Base-by-base conservation (phyloP, 1,140 invertebrate species). In the Drosophila kurseongensis region DNA sequence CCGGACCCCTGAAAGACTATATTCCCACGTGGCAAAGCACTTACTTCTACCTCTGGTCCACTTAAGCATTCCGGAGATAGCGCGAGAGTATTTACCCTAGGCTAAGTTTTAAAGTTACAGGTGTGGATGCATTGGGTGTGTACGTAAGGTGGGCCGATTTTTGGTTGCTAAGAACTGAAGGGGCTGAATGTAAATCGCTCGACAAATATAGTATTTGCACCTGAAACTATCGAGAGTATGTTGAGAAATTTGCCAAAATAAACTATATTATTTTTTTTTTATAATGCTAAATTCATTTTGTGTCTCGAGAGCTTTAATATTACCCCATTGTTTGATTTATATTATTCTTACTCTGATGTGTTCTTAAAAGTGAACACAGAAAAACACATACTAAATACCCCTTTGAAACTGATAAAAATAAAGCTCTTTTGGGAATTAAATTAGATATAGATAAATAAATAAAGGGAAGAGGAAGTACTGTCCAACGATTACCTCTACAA, bases 11-110 rank as follows among this genome's bases (percentile, higher is more conserved):
- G 16, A 93, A 94, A 79, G 95, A 96, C 78, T 97, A 97, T 92
- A 93, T 98, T 73, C 96, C 96, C 58, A 94, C 96, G 79, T 97
- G 96, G 96, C 97, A 98, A 92, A 95, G 94, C 67, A 97, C 95
- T 32, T 98, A 98, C 91, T 98, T 97, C 92, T 97, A 98, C 79
- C 95, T 97, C 93, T 98, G 97, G 97, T 95, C 95, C 23, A 93
- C 92, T 50, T 94, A 92, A 82, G 38, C 35, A 18, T 27, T 18
- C 0, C 61, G 8, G 35, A 10, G 41, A n/a, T 27, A 32, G 16
- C 54, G 29, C 18, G n/a, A 16, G 6, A 78, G 80, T 89, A 88
- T 78, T 88, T 36, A 38, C 38, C 23, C 29, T 88, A 89, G 63
- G 44, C 9, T 79, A 82, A 69, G 75, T 40, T 63, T 32, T 75